These are phyloP conservation scores for Diplazon laetatorius DNA, from an alignment of 2,888 invertebrate species.

Conservation along the genomic window DNA sequence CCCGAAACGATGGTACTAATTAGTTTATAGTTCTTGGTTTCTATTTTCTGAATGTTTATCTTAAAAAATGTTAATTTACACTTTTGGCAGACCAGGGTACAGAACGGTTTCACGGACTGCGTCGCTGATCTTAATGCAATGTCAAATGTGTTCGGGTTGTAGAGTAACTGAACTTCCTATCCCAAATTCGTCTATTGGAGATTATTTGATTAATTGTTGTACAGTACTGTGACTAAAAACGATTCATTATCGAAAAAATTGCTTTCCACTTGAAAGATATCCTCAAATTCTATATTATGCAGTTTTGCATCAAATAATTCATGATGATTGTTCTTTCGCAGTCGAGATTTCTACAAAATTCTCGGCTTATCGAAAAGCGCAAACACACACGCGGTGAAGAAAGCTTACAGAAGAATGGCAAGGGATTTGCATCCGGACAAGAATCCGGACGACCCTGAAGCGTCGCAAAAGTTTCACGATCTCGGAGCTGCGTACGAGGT, in stretches of 20 bases:
- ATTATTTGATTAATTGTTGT: too few species aligned
- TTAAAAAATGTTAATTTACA: not conserved
- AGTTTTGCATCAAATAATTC: not conserved
- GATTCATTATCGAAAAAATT: too few species aligned
- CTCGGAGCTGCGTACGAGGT: conserved; percentile 98
- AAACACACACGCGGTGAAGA: conserved; percentile 97
- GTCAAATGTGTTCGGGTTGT: too few species aligned
- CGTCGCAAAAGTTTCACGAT: conserved; percentile 97
- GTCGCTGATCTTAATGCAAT: too few species aligned
- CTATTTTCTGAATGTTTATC: not conserved
- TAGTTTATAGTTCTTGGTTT: not conserved
- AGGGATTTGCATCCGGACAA: conserved; percentile 99
- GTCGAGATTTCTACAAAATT: conserved; percentile 97
- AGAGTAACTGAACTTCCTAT: too few species aligned
- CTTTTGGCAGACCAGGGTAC: conserved; percentile 8
- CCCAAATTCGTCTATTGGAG: too few species aligned
- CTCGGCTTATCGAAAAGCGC: conserved; percentile 94
- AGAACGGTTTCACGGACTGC: too few species aligned
- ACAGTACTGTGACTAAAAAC: too few species aligned
- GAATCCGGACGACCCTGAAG: conserved; percentile 96
- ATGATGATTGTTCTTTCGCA: conserved; percentile 63
- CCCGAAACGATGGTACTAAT: not conserved
- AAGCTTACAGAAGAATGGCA: conserved; percentile 97
- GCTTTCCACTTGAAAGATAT: not conserved
- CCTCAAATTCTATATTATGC: not conserved